These are phyloP conservation scores for Nowickia ferox DNA, from an alignment of 2,888 invertebrate genomes.

Conservation along the genomic window DNA sequence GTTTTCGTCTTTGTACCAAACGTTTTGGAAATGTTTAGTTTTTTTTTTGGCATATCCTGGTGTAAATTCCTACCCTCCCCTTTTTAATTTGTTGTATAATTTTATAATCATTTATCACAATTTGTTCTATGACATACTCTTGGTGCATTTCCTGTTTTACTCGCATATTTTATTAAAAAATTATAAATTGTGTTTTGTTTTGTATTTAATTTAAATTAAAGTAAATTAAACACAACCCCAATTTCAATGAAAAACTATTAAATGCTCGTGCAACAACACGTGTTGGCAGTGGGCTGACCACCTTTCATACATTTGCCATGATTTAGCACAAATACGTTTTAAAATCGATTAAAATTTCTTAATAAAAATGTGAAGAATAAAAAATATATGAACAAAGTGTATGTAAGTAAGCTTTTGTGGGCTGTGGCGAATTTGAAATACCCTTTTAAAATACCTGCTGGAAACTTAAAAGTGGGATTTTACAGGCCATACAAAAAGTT, in stretches of 20 bases:
- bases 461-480: neutral
- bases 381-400: neutral
- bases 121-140: neutral
- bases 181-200: constrained; percentile 36
- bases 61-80: too few relatives aligned
- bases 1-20: too few relatives aligned
- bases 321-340: constrained; percentile 58
- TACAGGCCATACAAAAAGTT: too few relatives aligned
- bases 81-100: neutral
- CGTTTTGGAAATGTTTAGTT: too few relatives aligned
- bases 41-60: too few relatives aligned
- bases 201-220: constrained; percentile 26
- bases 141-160: neutral
- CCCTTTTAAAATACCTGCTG: neutral
- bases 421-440: neutral
- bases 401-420: neutral
- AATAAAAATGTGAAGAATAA: neutral
- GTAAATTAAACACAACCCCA: constrained; percentile 12
- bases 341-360: constrained; percentile 59
- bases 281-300: constrained; percentile 3
- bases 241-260: neutral
- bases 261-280: constrained; percentile 11
- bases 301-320: constrained; percentile 50
- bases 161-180: neutral
- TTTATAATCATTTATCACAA: constrained; percentile 22